These are phyloP conservation scores for Volucella inflata DNA, from an alignment of 2,888 invertebrate species.

Conservation along the genomic window DNA sequence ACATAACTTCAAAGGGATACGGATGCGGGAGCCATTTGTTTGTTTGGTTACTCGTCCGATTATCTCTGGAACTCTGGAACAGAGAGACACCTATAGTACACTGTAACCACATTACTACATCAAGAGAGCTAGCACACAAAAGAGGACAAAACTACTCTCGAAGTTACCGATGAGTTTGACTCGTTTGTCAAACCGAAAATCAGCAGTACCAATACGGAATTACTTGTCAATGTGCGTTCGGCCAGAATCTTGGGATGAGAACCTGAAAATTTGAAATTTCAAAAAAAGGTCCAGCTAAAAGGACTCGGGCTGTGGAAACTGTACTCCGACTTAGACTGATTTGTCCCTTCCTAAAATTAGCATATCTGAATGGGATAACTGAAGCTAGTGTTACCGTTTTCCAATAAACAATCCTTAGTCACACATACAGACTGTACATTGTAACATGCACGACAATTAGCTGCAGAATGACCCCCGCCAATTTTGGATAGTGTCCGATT, in stretches of 20 bases:
- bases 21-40: constrained; percentile 57
- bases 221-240: constrained; percentile 64
- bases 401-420: too few relatives aligned
- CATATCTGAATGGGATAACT: too few relatives aligned
- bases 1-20: constrained; percentile 66
- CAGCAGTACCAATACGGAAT: constrained; percentile 68
- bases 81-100: not conserved
- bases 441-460: too few relatives aligned
- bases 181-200: constrained; percentile 69
- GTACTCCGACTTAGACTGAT: too few relatives aligned
- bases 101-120: not conserved
- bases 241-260: constrained; percentile 37
- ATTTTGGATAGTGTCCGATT: too few relatives aligned
- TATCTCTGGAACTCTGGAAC: constrained; percentile 30
- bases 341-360: too few relatives aligned
- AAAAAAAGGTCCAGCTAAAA: constrained; percentile 14
- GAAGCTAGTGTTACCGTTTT: too few relatives aligned
- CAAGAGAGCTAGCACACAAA: constrained; percentile 1
- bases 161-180: constrained; percentile 42
- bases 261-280: constrained; percentile 54
- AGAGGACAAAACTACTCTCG: constrained; percentile 4
- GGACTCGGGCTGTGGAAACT: not conserved
- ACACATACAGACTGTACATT: too few relatives aligned
- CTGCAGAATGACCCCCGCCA: too few relatives aligned
- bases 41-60: constrained; percentile 61